Base-by-base conservation (phyloP, 2,888 invertebrate species). In the Pandemis corylana region DNA sequence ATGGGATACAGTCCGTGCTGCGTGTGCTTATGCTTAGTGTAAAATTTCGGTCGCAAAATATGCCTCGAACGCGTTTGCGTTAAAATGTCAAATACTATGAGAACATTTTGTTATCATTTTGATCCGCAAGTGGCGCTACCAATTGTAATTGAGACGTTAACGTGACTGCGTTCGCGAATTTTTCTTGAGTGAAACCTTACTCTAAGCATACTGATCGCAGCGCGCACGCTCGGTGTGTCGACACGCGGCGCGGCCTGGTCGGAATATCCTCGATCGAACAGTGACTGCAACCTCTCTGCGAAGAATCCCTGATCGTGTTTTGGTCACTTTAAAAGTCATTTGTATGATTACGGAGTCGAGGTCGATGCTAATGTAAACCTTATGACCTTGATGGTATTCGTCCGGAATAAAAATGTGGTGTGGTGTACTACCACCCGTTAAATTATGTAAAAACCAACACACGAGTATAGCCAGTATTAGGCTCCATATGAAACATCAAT, bases 361-460 rank as follows among this genome's bases (percentile, higher is more conserved):
- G 66, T 70, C 65, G 51, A 62, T 74, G 70, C 70, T 51, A 66
- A 74, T 62, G 59, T 69, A 51, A 42, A 61, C 59, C 61, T 69
- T 53, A 66, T 53, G 69, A 59, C 74, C 69, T 66, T 70, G 65
- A 61, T 44, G 20, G 28, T 36, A 42, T 59, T 61, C 53, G 62
- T 28, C 61, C 36, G 42, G 73, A 74, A 69, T 74, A 59, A 49
- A 20, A 69, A 74, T 64, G 82, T 75, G 74, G 70, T 13, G 49
- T 64, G 44, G 13, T 28, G 59, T 59, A 20, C 28, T 28, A 7
- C 12, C 59, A 59, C 12, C 59, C 12, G 28, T 59, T 12, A 10
- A 20, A 59, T 20, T 59, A 12, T 28, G 59, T 28, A 5, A 46
- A 46, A 46, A 46, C 46, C 46, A 46, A 4, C 51, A 51, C 6